A percentile compares a stretch with the other conserved stretches of the same genome.
phyloP scores from a whole-genome alignment of 2,113 vertebrate genomes.

The Aldabrachelys gigantea region DNA sequence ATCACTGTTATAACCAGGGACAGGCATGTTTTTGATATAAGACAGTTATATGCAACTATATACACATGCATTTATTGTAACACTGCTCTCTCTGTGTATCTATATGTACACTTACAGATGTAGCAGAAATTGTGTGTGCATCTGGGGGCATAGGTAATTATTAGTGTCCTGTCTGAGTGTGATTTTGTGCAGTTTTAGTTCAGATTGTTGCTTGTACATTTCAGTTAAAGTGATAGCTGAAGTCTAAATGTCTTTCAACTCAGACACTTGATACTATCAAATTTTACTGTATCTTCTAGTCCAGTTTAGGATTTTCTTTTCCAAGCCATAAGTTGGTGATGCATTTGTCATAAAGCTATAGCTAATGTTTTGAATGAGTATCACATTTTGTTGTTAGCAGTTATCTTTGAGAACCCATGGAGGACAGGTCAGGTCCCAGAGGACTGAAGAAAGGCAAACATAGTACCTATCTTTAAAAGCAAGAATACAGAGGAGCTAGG shows the following conservation, averaged over 20 bases:
- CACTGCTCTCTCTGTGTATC: neutral
- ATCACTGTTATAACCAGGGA: neutral
- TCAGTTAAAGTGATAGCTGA: neutral
- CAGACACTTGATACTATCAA: neutral
- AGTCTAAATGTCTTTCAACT: neutral
- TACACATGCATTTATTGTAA: neutral
- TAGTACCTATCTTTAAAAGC: neutral
- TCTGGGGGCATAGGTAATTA: neutral
- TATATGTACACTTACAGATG: neutral
- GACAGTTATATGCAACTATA: neutral
- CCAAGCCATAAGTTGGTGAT: neutral
- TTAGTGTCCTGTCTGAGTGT: neutral
- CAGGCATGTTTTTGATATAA: rapidly evolving
- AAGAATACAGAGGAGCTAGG: neutral
- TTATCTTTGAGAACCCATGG: neutral
- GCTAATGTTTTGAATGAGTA: neutral
- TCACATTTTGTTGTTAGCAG: neutral
- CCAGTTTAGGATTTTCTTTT: neutral
- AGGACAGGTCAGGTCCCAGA: neutral
- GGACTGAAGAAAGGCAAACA: neutral
- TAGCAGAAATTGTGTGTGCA: neutral
- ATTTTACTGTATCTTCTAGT: neutral
- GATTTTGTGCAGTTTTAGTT: neutral
- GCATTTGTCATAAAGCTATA: neutral
- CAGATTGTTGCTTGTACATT: neutral